Evolutionary conservation across 2,797 vertebrate species (phyloP).

Genomic region (Acipenser transmontanus): DNA sequence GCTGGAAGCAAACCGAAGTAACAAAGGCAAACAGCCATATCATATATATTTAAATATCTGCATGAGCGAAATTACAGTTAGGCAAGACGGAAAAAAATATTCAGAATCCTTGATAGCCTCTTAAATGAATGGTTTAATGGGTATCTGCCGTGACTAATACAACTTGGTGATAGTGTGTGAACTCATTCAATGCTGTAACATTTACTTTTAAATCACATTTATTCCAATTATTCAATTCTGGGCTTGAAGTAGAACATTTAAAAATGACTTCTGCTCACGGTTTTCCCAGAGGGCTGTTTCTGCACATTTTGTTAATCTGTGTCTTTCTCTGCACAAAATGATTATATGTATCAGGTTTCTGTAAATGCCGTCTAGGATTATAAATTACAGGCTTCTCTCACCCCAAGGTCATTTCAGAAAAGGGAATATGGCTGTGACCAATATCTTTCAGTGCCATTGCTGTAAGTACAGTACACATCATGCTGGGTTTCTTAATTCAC

Average conservation of each 20-base stretch:
- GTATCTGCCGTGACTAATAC: not conserved
- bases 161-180: not conserved
- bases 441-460: not conserved
- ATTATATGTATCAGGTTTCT: not conserved
- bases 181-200: not conserved
- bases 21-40: too few species aligned
- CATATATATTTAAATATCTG: too few species aligned
- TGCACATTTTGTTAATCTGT: not conserved
- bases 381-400: not conserved
- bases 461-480: not conserved
- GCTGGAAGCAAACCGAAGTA: too few species aligned
- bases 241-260: not conserved
- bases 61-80: too few species aligned
- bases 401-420: not conserved
- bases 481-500: not conserved
- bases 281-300: not conserved
- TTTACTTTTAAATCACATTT: not conserved
- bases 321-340: not conserved
- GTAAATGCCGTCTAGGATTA: not conserved
- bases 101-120: too few species aligned
- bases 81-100: too few species aligned
- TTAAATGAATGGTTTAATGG: too few species aligned
- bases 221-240: not conserved
- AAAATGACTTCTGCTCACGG: not conserved
- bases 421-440: not conserved